These are phyloP conservation scores for Halcyon smyrnensis DNA, from an alignment of 2,797 vertebrate species.

Conservation along the genomic window DNA sequence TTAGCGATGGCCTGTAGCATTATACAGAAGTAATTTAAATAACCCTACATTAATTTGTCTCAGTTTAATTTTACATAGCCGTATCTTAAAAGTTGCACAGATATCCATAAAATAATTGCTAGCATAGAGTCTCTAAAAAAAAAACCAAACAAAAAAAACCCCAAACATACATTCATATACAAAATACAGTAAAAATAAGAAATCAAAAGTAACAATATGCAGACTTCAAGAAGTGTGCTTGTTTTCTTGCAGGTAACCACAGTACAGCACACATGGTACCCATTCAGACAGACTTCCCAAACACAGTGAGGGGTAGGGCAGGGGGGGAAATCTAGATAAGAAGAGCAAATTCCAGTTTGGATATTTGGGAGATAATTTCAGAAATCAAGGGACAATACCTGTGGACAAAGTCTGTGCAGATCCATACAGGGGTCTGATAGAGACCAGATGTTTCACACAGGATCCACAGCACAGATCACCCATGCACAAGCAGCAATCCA, in stretches of 20 bases:
- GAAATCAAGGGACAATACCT: neutral
- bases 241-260: neutral
- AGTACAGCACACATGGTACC: neutral
- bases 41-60: neutral
- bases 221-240: neutral
- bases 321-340: neutral
- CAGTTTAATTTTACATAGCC: neutral
- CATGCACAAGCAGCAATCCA: rapidly evolving
- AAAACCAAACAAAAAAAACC: neutral
- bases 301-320: neutral
- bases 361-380: neutral
- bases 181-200: neutral
- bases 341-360: neutral
- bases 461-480: neutral
- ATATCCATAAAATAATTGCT: neutral
- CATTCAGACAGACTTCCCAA: neutral
- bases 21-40: neutral
- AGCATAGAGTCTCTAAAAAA: neutral
- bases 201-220: neutral
- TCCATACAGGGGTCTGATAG: neutral
- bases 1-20: neutral
- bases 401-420: neutral
- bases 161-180: neutral
- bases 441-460: neutral
- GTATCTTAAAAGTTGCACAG: neutral